Evolutionary conservation across 2,888 invertebrate species (phyloP), one percentile per base, ranked within the genome.

Genomic region (Netelia inedita): DNA sequence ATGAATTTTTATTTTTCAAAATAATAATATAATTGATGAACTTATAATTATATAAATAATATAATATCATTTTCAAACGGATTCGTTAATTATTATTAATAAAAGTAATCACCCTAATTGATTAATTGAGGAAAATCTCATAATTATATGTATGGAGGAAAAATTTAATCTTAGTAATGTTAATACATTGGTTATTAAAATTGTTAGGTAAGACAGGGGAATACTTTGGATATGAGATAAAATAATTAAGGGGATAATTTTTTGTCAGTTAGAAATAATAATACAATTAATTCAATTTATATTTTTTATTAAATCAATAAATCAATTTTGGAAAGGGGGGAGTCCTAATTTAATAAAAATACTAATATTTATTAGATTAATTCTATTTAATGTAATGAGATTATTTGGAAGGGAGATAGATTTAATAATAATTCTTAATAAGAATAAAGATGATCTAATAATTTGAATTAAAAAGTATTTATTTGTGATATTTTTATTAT

Each of bases 61-160:
- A 89, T 95, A 94, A 92, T 95, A 95, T 88, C 94, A 92, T 82
- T 94, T 80, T 94, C 63, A 82, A 16, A 80, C 21, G 46, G 91
- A 93, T 94, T 95, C 94, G 87, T 93, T 94, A 88, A 94, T 94
- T 92, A 94, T 90, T 90, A 95, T 91, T 0, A 94, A 89, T 35
- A 92, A 89, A 87, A 95, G 66, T 93, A 95, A 94, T 94, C 96
- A 96, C 0, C 95, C 94, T 93, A 96, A 91, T 91, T 96, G 95
- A 92, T 95, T 95, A 94, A 96, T 95, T 0, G 96, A 96, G 0
- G 96, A 96, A 91, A 94, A 96, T 59, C 95, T 93, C 94, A 96
- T 92, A 92, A 96, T 93, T 95, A 95, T 95, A 88, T 95, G 95
- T 88, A 95, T 75, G 0, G 94, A 94, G 0, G 94, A 94, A 94